A percentile compares a stretch with the other conserved stretches of the same genome.
Conservation (phyloP, 2,888 invertebrate species). For the Netelia inedita region DNA sequence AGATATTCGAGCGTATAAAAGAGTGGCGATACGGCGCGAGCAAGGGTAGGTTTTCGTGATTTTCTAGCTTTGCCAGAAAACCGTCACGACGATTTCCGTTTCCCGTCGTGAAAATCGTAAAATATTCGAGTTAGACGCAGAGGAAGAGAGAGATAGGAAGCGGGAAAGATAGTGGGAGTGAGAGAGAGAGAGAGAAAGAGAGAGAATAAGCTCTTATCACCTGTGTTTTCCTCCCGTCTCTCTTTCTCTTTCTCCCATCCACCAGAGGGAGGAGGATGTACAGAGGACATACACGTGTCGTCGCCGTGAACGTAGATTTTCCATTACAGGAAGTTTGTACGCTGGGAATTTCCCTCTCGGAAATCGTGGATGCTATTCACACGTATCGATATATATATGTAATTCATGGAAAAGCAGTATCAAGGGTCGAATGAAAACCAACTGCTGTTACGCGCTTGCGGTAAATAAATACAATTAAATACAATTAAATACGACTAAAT, state of each 20-base stretch:
- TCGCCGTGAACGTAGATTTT: constrained; percentile 60
- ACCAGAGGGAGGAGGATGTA: neutral
- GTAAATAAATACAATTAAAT: neutral
- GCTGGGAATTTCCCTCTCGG: constrained; percentile 46
- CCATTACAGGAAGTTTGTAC: constrained; percentile 64
- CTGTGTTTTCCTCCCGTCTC: neutral
- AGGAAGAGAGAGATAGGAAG: neutral
- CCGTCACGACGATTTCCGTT: constrained; percentile 38
- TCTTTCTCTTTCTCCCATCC: constrained; percentile 1
- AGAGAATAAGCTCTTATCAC: neutral
- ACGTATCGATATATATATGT: neutral
- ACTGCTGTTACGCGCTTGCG: neutral
- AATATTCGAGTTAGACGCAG: constrained; percentile 28
- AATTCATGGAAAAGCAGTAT: neutral
- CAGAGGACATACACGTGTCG: constrained; percentile 44
- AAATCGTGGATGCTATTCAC: constrained; percentile 26
- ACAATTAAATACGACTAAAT: neutral
- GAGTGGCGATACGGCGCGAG: neutral
- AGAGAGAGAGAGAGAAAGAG: neutral
- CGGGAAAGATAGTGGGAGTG: neutral
- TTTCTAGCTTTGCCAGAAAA: constrained; percentile 29
- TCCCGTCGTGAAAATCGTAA: constrained; percentile 32
- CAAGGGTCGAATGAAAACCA: neutral
- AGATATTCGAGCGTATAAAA: neutral
- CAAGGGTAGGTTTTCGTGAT: constrained; percentile 29